Evolutionary conservation across 2,113 vertebrate genomes (phyloP).

Genomic region (Sylvilagus bachmani): DNA sequence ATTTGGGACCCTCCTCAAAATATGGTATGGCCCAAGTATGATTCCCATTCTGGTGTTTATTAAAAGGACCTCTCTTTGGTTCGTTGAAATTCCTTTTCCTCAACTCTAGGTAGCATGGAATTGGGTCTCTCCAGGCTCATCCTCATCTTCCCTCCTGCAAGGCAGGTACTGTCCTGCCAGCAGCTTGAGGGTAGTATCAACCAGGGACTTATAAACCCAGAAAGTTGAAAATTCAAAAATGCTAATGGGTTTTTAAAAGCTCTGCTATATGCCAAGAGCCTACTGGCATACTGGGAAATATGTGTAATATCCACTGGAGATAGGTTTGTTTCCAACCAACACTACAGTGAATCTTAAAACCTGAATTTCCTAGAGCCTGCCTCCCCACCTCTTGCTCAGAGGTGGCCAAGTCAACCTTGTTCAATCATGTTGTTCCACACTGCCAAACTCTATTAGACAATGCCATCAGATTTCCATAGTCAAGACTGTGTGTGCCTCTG

Average conservation of each 20-base stretch:
- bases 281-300: slow-evolving; percentile 67
- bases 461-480: not conserved
- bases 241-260: slow-evolving; percentile 69
- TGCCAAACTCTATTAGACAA: not conserved
- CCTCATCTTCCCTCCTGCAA: not conserved
- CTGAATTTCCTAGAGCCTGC: slow-evolving; percentile 9
- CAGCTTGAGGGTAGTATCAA: slow-evolving; percentile 56
- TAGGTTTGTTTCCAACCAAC: slow-evolving; percentile 35
- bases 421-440: not conserved
- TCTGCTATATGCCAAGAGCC: slow-evolving; percentile 61
- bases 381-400: not conserved
- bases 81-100: slow-evolving; percentile 13
- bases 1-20: not conserved
- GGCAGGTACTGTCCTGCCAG: slow-evolving; percentile 64
- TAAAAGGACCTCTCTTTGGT: not conserved
- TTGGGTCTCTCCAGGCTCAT: not conserved
- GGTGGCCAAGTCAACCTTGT: not conserved
- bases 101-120: slow-evolving; percentile 1
- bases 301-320: slow-evolving; percentile 47
- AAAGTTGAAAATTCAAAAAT: slow-evolving; percentile 69
- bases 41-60: not conserved
- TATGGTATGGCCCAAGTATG: not conserved
- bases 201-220: slow-evolving; percentile 66
- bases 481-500: too few species aligned
- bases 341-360: slow-evolving; percentile 59